Evolutionary conservation across 2,888 invertebrate species (phyloP).

Genomic region (Heteromyza rotundicornis): DNA sequence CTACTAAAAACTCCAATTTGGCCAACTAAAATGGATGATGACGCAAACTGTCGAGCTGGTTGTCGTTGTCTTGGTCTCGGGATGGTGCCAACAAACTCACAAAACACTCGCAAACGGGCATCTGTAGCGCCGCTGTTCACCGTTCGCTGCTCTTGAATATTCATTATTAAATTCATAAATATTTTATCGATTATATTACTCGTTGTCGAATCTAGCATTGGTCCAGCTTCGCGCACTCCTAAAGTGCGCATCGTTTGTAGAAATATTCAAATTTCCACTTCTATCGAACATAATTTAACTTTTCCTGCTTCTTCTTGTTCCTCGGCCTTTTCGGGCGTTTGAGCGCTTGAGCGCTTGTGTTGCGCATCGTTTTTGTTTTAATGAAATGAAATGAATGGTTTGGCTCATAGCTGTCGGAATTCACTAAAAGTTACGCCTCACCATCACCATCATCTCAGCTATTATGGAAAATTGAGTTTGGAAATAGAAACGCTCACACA

Average conservation of each 20-base stretch:
- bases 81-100: slow-evolving; percentile 3
- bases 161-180: slow-evolving; percentile 24
- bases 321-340: background rate
- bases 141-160: slow-evolving; percentile 22
- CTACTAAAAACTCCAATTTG: too few species aligned
- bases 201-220: background rate
- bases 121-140: too few species aligned
- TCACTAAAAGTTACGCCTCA: background rate
- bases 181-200: slow-evolving; percentile 13
- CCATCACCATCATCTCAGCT: too few species aligned
- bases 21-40: background rate
- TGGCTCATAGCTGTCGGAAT: too few species aligned
- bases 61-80: too few species aligned
- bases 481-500: background rate
- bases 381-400: background rate
- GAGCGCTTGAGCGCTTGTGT: background rate
- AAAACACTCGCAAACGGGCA: too few species aligned
- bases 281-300: background rate
- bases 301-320: background rate
- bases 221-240: background rate
- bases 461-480: too few species aligned
- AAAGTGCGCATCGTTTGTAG: background rate
- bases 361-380: slow-evolving; percentile 6
- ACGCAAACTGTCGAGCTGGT: too few species aligned
- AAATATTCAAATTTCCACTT: background rate